Evolutionary conservation across 2,888 invertebrate genomes (phyloP), one percentile per base, ranked within the genome.

Genomic region (Bhutanitis thaidina): DNA sequence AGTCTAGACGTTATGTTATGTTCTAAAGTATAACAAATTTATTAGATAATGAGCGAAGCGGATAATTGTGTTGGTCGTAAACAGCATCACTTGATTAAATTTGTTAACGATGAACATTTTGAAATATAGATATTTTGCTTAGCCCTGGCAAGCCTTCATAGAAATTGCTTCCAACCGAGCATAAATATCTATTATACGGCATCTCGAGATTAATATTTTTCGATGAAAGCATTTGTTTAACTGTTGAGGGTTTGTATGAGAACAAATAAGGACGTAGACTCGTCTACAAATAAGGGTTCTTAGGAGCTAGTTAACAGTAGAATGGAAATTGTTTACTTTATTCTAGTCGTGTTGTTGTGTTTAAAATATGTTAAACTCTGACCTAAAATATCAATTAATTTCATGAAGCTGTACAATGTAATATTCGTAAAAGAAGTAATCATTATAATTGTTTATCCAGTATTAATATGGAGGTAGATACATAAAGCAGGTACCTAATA

Each of bases 151-250:
- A 67, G 62, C 69, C 75, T 77, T 77, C 71, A 68, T 70, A 70
- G 66, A 79, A 79, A 88, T 88, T 88, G 86, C 71, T 70, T 84
- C 69, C 80, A 66, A 57, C 79, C 79, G 79, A 72, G 85, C 89
- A 87, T 87, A 86, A 88, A 89, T 87, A 88, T 87, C 88, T 87
- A 87, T 88, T 81, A 89, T 68, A 74, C 73, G 67, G 69, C 71
- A 71, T 71, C 64, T 62, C 61, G 71, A 77, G 81, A 82, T 86
- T 86, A 83, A 87, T 85, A 86, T 87, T 89, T 89, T 88, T 87
- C 84, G 74, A 69, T 73, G 67, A 67, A 61, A 64, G 58, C 66
- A 66, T 70, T 73, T 69, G 68, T 71, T 69, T 67, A 67, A 68
- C 58, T 68, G 67, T 67, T 73, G 69, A 77, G 74, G 74, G 80